Evolutionary conservation across 2,797 vertebrate species (phyloP), one percentile per base, ranked within the genome.

Genomic region (Anabas testudineus): DNA sequence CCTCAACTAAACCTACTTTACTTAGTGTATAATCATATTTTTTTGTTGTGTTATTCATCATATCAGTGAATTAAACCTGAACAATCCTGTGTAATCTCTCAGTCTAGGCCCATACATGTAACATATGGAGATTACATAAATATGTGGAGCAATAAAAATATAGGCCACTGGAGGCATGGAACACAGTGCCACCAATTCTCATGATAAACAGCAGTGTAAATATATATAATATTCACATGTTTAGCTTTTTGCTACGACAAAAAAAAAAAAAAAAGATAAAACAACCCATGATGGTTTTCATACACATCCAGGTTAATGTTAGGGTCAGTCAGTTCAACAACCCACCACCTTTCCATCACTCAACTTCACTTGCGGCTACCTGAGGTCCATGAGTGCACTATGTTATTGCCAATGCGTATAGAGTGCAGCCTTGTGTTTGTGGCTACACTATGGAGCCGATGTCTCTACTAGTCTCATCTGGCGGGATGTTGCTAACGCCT

Each of bases 401-500:
- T 61, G 62, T 28, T 43, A 56, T n/a, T 34, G 71, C 18, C 26
- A 68, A 2, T 32, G 64, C 55, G 41, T 68, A 13, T 46, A 63
- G 56, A 62, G 55, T 21, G 72, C 62, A 53, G 58, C 24, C 45
- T 67, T 78, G 66, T 81, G 69, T 58, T 28, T 78, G 61, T 63
- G 59, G 12, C 65, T 52, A 65, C 47, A 62, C 77, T 47, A 56
- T 24, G 34, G 42, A 74, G 75, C 52, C 43, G 58, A 63, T 74
- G 80, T 85, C 85, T 88, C 64, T 37, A 70, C 82, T 84, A 19
- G 86, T 86, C 87, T 86, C 79, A 86, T 91, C 87, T 90, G 81
- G 85, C 74, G 49, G 76, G 79, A 87, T 81, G 82, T 68, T 85
- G 79, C 82, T 49, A 36, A 74, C 22, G 83, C 91, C 84, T 77